Base-by-base conservation (phyloP, 2,888 invertebrate species). In the Plusia festucae region DNA sequence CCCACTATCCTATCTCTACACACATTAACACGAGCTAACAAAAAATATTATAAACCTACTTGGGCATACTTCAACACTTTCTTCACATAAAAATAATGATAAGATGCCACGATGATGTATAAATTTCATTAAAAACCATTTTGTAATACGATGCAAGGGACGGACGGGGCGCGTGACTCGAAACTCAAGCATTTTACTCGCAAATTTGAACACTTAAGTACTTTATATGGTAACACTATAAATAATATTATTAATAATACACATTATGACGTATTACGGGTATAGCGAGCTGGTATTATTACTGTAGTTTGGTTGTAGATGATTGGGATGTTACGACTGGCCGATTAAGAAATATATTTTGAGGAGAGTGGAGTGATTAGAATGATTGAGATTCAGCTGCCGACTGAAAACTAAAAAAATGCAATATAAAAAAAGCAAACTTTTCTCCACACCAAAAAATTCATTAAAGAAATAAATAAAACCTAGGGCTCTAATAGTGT, bases 91-190 rank as follows among this genome's bases (percentile, higher is more conserved):
- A 77, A 75, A 11, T 70, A 73, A 73, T 60, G 68, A 55, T 52
- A 56, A 68, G 70, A 63, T 60, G 52, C 57, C 58, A 49, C 60
- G 62, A 66, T 70, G 70, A 60, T 68, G 61, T 74, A 68, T 74
- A 63, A 68, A 77, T 77, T 77, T 77, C 68, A 72, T 77, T 77
- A 77, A 77, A 77, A 77, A 78, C 58, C 75, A 68, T 77, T 77
- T 77, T 77, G 68, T 60, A 57, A 71, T 67, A 53, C 65, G 64
- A 54, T 65, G 54, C 30, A 22, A 57, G 24, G 57, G 20, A 52
- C 9, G 46, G 20, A 13, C 46, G 46, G 9, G n/a, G 27, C 64
- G 65, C 78, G 77, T 77, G 77, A 74, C 64, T 71, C 60, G 78
- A 46, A 77, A 65, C 49, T 65, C 46, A 74, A 61, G 52, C 53